Conservation (phyloP, 1,140 invertebrate species). For the Trichonephila inaurata region DNA sequence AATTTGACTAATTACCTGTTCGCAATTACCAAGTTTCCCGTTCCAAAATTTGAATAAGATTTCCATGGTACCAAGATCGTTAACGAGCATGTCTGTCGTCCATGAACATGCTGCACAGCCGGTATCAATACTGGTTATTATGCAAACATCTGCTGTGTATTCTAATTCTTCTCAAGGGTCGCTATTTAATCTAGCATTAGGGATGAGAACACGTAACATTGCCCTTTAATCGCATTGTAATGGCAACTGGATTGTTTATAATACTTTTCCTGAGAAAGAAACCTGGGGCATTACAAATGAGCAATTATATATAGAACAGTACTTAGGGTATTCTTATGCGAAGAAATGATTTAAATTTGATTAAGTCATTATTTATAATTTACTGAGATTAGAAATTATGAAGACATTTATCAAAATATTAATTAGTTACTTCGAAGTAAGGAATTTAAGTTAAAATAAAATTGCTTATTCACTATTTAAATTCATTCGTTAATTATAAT, state of each 20-base stretch:
- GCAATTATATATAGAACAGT: not conserved
- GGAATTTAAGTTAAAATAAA: no score
- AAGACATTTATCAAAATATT: no score
- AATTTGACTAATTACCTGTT: constrained; percentile 74
- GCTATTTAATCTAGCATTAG: constrained; percentile 62
- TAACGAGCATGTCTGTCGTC: constrained; percentile 59
- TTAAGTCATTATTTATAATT: no score
- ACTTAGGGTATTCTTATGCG: no score
- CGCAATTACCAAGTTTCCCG: constrained; percentile 55
- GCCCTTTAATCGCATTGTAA: constrained; percentile 36
- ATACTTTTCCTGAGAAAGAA: not conserved
- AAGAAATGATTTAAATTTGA: no score
- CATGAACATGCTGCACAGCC: not conserved
- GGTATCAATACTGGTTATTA: constrained; percentile 61
- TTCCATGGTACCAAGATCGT: constrained; percentile 66
- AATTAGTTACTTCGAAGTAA: no score
- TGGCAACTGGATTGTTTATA: not conserved
- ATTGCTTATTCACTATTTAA: no score
- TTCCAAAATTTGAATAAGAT: constrained; percentile 67
- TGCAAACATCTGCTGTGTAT: constrained; percentile 50
- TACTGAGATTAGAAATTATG: no score
- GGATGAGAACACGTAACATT: constrained; percentile 18
- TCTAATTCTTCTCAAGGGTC: constrained; percentile 43
- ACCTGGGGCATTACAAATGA: not conserved
- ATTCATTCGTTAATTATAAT: no score